Base-by-base conservation (phyloP, 2,113 vertebrate species). In the Larimichthys crocea region DNA sequence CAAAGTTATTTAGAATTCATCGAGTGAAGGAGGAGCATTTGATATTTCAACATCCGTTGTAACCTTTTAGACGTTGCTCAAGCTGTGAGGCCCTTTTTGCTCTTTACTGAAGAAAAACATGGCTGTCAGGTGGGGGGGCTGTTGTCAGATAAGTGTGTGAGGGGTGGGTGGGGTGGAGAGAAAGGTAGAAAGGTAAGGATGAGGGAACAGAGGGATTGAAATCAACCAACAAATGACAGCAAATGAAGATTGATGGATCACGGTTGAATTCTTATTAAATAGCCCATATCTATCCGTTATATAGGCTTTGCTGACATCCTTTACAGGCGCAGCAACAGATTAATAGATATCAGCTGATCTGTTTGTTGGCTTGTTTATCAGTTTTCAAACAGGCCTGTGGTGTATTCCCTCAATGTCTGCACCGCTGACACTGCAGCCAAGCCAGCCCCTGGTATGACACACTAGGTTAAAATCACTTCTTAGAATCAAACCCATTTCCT, bases 181-280 rank as follows among this genome's bases (percentile, higher is more conserved):
- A 10, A 16, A 35, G 22, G 4, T 31, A 53, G 22, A 60, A 77
- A 73, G 24, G 15, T 44, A 35, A 17, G 52, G 31, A 29, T 2
- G 0, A 53, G 40, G 40, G 56, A 62, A 73, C 55, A 69, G 52
- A 82, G 50, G 29, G 50, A 67, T 64, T 64, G 40, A 80, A 87
- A 88, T 66, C n/a, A 85, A 86, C 50, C 75, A 53, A 26, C 56
- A 87, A 86, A 89, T 81, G 75, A 82, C 46, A 57, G 52, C 60
- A 80, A 80, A 89, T 82, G 74, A 85, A 83, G 86, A 91, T 63
- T 79, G 84, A 86, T 81, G 78, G 78, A 69, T 83, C 35, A 15
- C 17, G 57, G 70, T 81, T 61, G 69, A 69, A 75, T 70, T 77
- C 56, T 63, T 53, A 71, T 83, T 83, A 64, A 86, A 80, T 57